Conservation (phyloP, 2,888 invertebrate genomes). For the Morpho deidamia region DNA sequence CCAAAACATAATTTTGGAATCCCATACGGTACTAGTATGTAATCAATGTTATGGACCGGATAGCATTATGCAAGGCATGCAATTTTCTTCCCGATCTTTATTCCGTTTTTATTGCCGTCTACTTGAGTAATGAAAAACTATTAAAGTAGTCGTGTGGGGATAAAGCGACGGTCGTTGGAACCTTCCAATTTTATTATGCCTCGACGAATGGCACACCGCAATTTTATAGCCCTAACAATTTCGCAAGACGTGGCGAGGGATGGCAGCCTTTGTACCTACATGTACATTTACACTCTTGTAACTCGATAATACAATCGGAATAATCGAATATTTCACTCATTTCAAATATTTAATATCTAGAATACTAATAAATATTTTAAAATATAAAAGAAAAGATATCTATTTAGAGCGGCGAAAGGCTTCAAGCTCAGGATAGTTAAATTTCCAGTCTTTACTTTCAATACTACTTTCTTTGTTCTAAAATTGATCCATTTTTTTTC, state of each 20-base stretch:
- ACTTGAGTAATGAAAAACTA: constrained; percentile 77
- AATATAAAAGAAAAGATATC: too few relatives aligned
- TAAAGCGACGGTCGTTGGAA: constrained; percentile 64
- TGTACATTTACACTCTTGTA: too few relatives aligned
- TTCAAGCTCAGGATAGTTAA: too few relatives aligned
- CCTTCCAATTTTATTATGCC: constrained; percentile 62
- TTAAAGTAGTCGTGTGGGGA: constrained; percentile 68
- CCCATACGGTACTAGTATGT: background rate
- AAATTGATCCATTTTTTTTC: too few relatives aligned
- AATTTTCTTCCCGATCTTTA: constrained; percentile 70
- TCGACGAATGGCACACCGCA: constrained; percentile 56
- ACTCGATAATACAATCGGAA: too few relatives aligned
- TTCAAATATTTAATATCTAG: too few relatives aligned
- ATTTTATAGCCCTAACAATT: constrained; percentile 65
- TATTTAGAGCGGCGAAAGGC: too few relatives aligned
- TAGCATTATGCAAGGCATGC: constrained; percentile 66
- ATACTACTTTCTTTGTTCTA: too few relatives aligned
- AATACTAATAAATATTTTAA: too few relatives aligned
- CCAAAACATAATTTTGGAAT: too few relatives aligned
- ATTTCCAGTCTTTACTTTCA: too few relatives aligned
- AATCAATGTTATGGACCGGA: constrained; percentile 50
- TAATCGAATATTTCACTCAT: too few relatives aligned
- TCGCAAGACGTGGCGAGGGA: constrained; percentile 57
- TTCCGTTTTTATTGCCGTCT: constrained; percentile 66
- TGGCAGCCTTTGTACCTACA: constrained; percentile 10